These are phyloP conservation scores for Dendrocopos noguchii DNA, from an alignment of 2,113 vertebrate species.

Conservation along the genomic window DNA sequence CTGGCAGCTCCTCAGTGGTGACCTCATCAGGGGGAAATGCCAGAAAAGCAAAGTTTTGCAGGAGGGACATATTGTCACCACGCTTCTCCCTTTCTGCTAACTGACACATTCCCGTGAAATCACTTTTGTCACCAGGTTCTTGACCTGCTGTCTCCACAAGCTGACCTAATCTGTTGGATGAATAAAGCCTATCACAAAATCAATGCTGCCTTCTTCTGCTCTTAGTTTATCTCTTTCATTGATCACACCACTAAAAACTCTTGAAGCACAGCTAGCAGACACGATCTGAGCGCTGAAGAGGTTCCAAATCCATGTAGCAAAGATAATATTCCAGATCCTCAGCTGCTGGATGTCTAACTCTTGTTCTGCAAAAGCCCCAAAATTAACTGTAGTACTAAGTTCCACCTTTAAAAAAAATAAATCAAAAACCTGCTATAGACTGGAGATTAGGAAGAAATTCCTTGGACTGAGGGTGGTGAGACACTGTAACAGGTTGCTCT, in stretches of 20 bases:
- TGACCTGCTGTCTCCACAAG: background rate
- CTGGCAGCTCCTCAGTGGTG: background rate
- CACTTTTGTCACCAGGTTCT: background rate
- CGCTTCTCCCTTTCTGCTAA: accelerated
- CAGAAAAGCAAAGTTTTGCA: background rate
- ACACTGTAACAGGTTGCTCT: no score
- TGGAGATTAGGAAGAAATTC: no score
- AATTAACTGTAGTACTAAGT: background rate
- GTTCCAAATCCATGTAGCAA: background rate
- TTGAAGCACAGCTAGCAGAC: background rate
- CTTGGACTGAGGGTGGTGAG: no score
- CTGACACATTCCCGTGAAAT: background rate
- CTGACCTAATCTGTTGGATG: background rate
- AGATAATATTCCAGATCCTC: background rate
- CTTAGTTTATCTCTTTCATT: background rate
- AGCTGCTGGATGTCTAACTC: background rate
- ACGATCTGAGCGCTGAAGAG: background rate
- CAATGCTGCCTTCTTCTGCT: background rate
- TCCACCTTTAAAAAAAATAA: background rate
- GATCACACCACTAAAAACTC: background rate
- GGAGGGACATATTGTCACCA: accelerated
- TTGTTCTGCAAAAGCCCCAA: background rate
- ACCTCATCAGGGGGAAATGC: accelerated
- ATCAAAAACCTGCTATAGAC: no score
- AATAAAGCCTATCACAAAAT: background rate